A percentile compares a stretch with the other conserved stretches of the same genome.
These are phyloP conservation scores for Thelaira solivaga DNA, from an alignment of 2,888 invertebrate species.

Conservation along the genomic window DNA sequence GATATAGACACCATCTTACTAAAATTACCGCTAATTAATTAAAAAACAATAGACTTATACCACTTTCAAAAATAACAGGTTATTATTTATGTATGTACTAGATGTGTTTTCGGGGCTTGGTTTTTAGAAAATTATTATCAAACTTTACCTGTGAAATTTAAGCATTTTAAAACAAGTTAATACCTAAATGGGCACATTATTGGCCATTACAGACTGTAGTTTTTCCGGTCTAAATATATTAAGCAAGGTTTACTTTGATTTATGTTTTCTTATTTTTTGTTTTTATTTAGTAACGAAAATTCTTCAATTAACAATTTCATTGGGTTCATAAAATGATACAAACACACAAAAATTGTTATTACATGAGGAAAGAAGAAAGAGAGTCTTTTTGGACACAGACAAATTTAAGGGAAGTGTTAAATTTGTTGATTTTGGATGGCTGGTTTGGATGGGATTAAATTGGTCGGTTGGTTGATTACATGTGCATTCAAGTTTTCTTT, in stretches of 20 bases:
- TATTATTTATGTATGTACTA: no score
- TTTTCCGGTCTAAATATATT: background rate
- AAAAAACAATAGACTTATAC: no score
- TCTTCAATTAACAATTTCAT: constrained; percentile 21
- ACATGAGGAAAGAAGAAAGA: background rate
- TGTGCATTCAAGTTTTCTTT: constrained; percentile 23
- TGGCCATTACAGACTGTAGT: background rate
- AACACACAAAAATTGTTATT: background rate
- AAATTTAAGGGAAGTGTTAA: constrained; percentile 35
- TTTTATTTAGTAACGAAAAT: constrained; percentile 17
- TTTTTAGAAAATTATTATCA: no score
- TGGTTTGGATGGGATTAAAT: constrained; percentile 3
- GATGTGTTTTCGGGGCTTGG: no score
- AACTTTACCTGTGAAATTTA: no score
- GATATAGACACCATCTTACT: no score
- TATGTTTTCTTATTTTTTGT: background rate
- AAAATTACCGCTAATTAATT: no score
- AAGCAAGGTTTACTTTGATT: constrained; percentile 8
- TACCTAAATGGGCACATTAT: background rate
- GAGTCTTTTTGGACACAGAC: constrained; percentile 22
- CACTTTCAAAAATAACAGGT: no score
- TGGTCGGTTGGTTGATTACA: constrained; percentile 26
- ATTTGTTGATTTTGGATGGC: constrained; percentile 27
- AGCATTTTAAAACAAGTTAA: no score
- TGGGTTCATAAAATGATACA: constrained; percentile 20